Conservation (phyloP, 2,888 invertebrate species). For the Alsophila aescularia region DNA sequence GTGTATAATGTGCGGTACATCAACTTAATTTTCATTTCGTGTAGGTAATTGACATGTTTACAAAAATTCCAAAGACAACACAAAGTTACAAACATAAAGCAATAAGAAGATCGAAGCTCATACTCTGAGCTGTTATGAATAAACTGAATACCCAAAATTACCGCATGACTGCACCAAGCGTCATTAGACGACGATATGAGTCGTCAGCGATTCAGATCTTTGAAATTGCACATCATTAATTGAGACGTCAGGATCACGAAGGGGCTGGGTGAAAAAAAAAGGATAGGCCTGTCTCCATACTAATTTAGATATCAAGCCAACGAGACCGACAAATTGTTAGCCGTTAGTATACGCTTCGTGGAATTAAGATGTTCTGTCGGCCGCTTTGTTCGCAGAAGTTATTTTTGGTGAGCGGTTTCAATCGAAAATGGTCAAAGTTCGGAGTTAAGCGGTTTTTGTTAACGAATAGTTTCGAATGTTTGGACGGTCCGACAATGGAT, state of each 20-base stretch:
- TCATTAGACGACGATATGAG: constrained; percentile 30
- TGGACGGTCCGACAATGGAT: constrained; percentile 39
- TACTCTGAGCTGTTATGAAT: constrained; percentile 33
- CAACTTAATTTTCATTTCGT: neutral
- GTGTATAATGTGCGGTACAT: too few species aligned
- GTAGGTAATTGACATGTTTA: neutral
- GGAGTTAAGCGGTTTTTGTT: constrained; percentile 61
- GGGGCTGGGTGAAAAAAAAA: constrained; percentile 57
- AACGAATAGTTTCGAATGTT: constrained; percentile 55
- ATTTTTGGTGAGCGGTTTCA: constrained; percentile 37
- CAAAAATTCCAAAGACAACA: neutral
- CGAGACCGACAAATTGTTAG: constrained; percentile 77
- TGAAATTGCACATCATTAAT: constrained; percentile 78
- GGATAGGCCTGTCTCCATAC: constrained; percentile 72
- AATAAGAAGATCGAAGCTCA: constrained; percentile 9
- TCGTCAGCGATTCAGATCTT: constrained; percentile 66
- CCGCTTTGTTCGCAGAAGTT: constrained; percentile 43
- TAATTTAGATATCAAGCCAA: constrained; percentile 80
- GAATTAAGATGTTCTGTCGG: constrained; percentile 55
- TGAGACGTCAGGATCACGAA: constrained; percentile 72
- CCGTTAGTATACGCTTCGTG: constrained; percentile 70
- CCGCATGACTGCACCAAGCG: constrained; percentile 37
- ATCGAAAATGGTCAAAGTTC: constrained; percentile 34
- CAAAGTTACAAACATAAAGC: constrained; percentile 8
- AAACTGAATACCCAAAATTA: constrained; percentile 35